Evolutionary conservation across 2,888 invertebrate genomes (phyloP).

Genomic region (Pyrrhosoma nymphula): DNA sequence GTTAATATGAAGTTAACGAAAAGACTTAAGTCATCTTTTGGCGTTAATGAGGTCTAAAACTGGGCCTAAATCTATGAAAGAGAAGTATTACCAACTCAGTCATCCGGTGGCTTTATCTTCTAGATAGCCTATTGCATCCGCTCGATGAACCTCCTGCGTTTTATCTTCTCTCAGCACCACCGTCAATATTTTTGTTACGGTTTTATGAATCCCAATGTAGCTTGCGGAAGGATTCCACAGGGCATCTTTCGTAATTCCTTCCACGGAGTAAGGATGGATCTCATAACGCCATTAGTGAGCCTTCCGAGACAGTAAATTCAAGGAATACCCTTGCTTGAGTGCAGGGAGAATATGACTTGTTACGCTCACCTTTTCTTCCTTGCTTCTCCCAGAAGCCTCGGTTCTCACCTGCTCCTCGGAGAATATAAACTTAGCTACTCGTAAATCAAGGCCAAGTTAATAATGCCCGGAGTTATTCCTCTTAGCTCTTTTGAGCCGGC

Average conservation of each 20-base stretch:
- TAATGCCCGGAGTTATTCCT: conserved; percentile 24
- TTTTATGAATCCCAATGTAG: background rate
- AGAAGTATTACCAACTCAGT: too few species aligned
- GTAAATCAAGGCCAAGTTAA: conserved; percentile 25
- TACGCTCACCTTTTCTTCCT: background rate
- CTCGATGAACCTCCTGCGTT: background rate
- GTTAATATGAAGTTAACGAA: too few species aligned
- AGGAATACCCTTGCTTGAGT: background rate
- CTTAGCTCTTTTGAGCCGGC: conserved; percentile 17
- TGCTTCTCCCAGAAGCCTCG: background rate
- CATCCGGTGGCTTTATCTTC: too few species aligned
- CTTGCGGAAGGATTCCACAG: background rate
- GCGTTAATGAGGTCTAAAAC: too few species aligned
- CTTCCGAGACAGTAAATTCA: background rate
- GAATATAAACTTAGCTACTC: conserved; percentile 22
- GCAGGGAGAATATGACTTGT: background rate
- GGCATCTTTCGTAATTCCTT: background rate
- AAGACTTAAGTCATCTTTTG: too few species aligned
- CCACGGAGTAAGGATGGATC: background rate
- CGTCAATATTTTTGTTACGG: background rate
- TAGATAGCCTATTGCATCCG: too few species aligned
- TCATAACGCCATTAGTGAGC: background rate
- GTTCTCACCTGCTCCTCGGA: background rate
- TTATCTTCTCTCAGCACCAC: background rate
- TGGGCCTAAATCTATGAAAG: too few species aligned